Conservation (phyloP, 2,797 vertebrate genomes). For the Dromococcyx pavoninus region DNA sequence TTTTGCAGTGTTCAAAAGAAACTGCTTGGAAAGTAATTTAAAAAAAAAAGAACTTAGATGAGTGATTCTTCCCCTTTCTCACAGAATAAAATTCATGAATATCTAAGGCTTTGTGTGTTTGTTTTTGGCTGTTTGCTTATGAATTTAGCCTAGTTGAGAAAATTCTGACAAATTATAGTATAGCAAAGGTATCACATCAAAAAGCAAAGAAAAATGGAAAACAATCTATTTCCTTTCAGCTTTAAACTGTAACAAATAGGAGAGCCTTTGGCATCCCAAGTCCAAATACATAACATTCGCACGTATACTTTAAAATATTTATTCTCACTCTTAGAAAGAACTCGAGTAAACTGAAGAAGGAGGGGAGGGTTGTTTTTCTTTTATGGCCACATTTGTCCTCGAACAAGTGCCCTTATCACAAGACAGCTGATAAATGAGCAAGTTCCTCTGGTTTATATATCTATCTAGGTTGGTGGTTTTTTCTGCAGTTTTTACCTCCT, state of each 20-base stretch:
- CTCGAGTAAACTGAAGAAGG: not conserved
- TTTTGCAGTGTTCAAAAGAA: not conserved
- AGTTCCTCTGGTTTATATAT: not conserved
- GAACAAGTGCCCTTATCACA: not conserved
- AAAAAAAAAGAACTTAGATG: not conserved
- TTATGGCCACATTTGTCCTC: not conserved
- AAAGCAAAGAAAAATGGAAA: not conserved
- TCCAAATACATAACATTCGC: not conserved
- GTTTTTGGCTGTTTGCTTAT: not conserved
- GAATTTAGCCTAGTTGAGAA: not conserved
- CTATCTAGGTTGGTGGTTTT: not conserved
- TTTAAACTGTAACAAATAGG: not conserved
- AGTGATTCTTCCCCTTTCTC: not conserved
- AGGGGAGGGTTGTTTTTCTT: not conserved
- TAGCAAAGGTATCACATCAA: not conserved
- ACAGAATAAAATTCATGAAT: not conserved
- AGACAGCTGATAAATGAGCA: not conserved
- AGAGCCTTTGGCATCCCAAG: not conserved
- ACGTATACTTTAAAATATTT: not conserved
- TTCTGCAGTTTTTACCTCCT: not conserved
- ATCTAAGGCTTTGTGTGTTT: not conserved
- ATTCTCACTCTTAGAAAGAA: not conserved
- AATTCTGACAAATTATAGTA: not conserved
- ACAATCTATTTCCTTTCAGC: not conserved
- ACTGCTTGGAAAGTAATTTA: not conserved